These are phyloP conservation scores for Sterrhoptilus dennistouni DNA, from an alignment of 2,113 vertebrate species.

Conservation along the genomic window DNA sequence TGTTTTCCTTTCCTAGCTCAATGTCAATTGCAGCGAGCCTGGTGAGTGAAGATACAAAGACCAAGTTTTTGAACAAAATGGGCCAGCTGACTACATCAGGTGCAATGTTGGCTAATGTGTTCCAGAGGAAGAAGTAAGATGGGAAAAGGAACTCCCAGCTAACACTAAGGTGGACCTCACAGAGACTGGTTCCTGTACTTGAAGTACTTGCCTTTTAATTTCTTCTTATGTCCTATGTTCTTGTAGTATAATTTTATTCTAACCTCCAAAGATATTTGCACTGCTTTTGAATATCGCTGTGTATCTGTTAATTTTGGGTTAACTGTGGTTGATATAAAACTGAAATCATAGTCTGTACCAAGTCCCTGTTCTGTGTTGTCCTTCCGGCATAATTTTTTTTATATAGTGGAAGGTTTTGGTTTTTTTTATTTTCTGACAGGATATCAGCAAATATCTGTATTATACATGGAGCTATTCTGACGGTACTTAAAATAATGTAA, in stretches of 20 bases:
- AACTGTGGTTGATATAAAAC: conserved; percentile 79
- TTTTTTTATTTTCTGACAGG: conserved; percentile 75
- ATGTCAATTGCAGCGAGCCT: conserved; percentile 96
- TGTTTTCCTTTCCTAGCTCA: conserved; percentile 75
- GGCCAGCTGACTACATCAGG: conserved; percentile 98
- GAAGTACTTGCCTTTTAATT: conserved; percentile 93
- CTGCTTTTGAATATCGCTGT: conserved; percentile 85
- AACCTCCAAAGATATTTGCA: conserved; percentile 99
- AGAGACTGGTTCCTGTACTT: conserved; percentile 87
- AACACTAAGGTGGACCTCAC: conserved; percentile 79
- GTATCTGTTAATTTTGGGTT: conserved; percentile 80
- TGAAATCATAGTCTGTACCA: conserved; percentile 80
- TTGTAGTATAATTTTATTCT: conserved; percentile 87
- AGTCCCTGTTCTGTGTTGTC: conserved; percentile 85
- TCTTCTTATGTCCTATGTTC: conserved; percentile 76
- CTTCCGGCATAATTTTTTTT: conserved; percentile 82
- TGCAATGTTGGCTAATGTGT: conserved; percentile 98
- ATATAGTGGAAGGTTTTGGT: conserved; percentile 77
- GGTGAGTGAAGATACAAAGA: conserved; percentile 98
- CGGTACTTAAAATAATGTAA: conserved; percentile 93
- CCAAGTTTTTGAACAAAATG: conserved; percentile 99
- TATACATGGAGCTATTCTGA: conserved; percentile 88
- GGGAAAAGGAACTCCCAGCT: conserved; percentile 44
- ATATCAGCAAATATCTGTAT: conserved; percentile 89
- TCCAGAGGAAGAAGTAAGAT: conserved; percentile 94